Percentiles rank a stretch among this genome's conserved stretches.
Evolutionary conservation across 1,140 invertebrate species (phyloP).

Genomic region (Drosophila takahashii): DNA sequence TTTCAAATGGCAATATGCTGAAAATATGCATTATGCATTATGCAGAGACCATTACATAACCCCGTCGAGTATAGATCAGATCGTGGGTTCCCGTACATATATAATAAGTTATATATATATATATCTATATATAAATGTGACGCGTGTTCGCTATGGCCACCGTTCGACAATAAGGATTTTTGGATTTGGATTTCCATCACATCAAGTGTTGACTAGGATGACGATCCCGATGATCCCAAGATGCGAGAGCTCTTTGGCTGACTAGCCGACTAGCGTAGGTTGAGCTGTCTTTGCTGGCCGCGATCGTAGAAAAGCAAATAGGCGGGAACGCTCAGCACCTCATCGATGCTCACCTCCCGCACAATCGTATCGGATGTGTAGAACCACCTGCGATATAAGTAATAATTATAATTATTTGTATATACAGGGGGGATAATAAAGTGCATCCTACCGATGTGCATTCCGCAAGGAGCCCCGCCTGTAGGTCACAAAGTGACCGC

Average conservation of each 20-base stretch:
- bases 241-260: too few relatives aligned
- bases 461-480: slow-evolving; percentile 89
- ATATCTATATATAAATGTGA: slow-evolving; percentile 20
- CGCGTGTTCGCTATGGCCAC: slow-evolving; percentile 25
- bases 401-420: not conserved
- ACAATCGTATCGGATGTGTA: slow-evolving; percentile 89
- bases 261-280: slow-evolving; percentile 61
- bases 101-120: slow-evolving; percentile 25
- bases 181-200: slow-evolving; percentile 31
- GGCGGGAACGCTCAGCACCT: slow-evolving; percentile 88
- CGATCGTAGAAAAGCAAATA: slow-evolving; percentile 90
- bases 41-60: slow-evolving; percentile 24
- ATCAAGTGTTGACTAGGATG: slow-evolving; percentile 20
- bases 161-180: slow-evolving; percentile 31
- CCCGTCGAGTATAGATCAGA: slow-evolving; percentile 32
- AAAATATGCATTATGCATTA: slow-evolving; percentile 12
- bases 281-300: slow-evolving; percentile 76
- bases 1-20: not conserved
- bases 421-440: not conserved
- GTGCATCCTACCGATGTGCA: slow-evolving; percentile 84
- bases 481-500: slow-evolving; percentile 97
- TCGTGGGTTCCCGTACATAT: slow-evolving; percentile 9
- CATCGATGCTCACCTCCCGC: slow-evolving; percentile 88
- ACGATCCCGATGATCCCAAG: slow-evolving; percentile 4
- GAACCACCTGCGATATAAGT: slow-evolving; percentile 86